Evolutionary conservation across 1,140 invertebrate species (phyloP), one percentile per base, ranked within the genome.

Genomic region (Drosophila ambigua): DNA sequence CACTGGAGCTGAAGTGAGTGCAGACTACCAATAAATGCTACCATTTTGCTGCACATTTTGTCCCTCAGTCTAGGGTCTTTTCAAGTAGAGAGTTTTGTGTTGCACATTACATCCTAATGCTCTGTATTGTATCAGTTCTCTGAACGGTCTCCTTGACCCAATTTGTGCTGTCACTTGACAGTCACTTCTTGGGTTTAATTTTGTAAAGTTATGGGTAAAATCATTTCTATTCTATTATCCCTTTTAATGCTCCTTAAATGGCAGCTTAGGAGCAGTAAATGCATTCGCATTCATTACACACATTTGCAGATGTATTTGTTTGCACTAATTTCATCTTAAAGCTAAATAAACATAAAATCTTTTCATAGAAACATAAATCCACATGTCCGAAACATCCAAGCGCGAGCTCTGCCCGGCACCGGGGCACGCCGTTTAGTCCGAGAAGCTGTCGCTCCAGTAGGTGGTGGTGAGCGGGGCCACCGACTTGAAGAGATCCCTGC

Each of bases 371-470:
- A 57, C 52, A 26, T 5, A 53, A 41, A 53, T 69, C 51, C 44
- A n/a, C 15, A 35, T 39, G 15, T 20, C 11, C 11, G 2, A 51
- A 24, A 13, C 11, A 11, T 39, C 35, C 11, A 13, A 39, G 35
- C 35, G 4, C 35, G 4, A 13, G 35, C 35, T 39, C 35, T 39
- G 35, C 35, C 28, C 26, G 66, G 13, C 39, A 43, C 31, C 9
- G 20, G 11, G 35, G n/a, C 4, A 35, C 35, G 26, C 8, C 31
- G 31, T n/a, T 67, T 92, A 92, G 60, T 92, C 92, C 5, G 92
- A 92, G 64, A 92, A 92, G 44, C 92, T 92, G 62, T 92, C 92
- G 63, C 92, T 92, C 92, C 92, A 92, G 54, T 92, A 92, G 11
- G 92, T 92, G 39, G 92, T 92, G 4, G 92, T 92, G 2, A 91